Evolutionary conservation across 2,888 invertebrate species (phyloP).

Genomic region (Blera fallax): DNA sequence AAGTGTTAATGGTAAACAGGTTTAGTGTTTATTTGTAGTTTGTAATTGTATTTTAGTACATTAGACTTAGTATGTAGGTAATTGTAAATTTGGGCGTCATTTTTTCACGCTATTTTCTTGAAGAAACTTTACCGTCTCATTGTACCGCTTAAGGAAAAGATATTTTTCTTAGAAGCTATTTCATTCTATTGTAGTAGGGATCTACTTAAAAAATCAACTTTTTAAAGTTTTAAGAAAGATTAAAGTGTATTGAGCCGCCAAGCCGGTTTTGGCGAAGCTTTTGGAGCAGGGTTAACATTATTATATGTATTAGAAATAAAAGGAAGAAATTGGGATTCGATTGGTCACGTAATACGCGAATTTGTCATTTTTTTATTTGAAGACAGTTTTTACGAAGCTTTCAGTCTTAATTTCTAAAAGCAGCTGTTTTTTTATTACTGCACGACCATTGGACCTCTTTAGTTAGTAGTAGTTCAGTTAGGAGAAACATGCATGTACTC

Average conservation of each 20-base stretch:
- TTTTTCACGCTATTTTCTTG: background rate
- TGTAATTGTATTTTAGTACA: slow-evolving; percentile 4
- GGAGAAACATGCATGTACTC: no score
- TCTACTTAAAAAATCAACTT: background rate
- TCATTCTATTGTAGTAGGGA: background rate
- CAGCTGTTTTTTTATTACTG: no score
- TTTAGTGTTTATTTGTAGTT: slow-evolving; percentile 13
- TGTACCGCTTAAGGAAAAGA: background rate
- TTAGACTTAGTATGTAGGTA: background rate
- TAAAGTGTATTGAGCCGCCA: background rate
- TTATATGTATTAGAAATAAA: no score
- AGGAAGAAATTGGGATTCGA: background rate
- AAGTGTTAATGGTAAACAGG: slow-evolving; percentile 13
- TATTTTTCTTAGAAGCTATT: background rate
- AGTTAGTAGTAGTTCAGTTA: no score
- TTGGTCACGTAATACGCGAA: no score
- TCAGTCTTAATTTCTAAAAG: no score
- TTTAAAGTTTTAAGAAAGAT: background rate
- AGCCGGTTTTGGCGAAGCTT: slow-evolving; percentile 1
- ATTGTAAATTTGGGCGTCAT: background rate
- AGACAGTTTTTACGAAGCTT: no score
- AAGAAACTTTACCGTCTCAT: background rate
- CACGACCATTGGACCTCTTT: no score
- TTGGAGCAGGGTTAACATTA: background rate
- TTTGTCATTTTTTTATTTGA: no score